Conservation (phyloP, 2,888 invertebrate genomes). For the Galerucella calmariensis region DNA sequence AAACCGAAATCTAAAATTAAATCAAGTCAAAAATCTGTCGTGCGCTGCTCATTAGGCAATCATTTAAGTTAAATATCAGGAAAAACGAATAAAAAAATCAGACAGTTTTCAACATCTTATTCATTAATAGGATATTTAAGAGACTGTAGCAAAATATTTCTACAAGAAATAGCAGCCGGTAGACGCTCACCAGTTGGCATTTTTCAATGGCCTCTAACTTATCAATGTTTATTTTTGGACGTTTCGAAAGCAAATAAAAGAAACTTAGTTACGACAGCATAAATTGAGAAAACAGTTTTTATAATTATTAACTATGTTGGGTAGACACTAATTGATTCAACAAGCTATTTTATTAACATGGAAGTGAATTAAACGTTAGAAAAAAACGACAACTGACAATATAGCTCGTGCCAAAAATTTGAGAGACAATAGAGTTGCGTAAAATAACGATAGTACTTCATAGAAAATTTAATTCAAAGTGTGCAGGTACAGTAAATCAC, state of each 20-base stretch:
- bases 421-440: too few relatives aligned
- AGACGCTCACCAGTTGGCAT: conserved; percentile 23
- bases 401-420: neutral
- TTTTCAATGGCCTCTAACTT: conserved; percentile 23
- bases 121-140: conserved; percentile 12
- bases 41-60: neutral
- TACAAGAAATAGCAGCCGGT: conserved; percentile 20
- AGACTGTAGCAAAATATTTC: conserved; percentile 16
- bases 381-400: neutral
- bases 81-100: conserved; percentile 1
- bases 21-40: conserved; percentile 8
- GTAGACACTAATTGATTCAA: conserved; percentile 16
- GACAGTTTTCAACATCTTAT: conserved; percentile 13
- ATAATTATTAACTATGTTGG: conserved; percentile 30
- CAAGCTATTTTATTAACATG: conserved; percentile 5
- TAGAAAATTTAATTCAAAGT: too few relatives aligned
- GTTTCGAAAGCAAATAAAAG: conserved; percentile 32
- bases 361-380: neutral
- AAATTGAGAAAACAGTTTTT: conserved; percentile 23
- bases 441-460: too few relatives aligned
- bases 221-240: conserved; percentile 32
- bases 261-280: conserved; percentile 26
- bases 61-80: neutral
- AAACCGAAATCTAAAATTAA: neutral
- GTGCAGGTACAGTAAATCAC: too few relatives aligned